phyloP scores from a whole-genome alignment of 2,888 invertebrate genomes.

The Drosophila ustulata region DNA sequence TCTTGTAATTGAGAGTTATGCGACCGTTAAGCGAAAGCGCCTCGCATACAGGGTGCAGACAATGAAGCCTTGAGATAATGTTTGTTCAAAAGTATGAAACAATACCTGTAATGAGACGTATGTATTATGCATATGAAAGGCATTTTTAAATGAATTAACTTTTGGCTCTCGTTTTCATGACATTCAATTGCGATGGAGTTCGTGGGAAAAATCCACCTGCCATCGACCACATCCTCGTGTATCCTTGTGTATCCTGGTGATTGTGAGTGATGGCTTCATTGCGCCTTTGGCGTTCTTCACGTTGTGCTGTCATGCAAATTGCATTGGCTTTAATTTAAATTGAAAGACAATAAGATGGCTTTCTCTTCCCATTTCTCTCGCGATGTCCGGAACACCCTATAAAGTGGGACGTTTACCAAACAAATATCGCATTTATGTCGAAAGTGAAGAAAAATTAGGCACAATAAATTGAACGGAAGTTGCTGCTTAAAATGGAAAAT shows the following conservation, averaged over 20 bases:
- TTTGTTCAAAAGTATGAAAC: neutral
- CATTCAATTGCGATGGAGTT: slow-evolving; percentile 1
- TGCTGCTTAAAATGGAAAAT: slow-evolving; percentile 68
- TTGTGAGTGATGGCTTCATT: slow-evolving; percentile 1
- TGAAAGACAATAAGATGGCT: slow-evolving; percentile 28
- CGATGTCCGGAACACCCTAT: slow-evolving; percentile 37
- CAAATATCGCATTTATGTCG: slow-evolving; percentile 46
- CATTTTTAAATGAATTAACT: slow-evolving; percentile 7
- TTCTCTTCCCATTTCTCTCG: neutral
- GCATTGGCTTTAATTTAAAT: slow-evolving; percentile 29
- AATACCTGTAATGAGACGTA: neutral
- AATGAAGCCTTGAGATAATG: neutral
- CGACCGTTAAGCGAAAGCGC: neutral
- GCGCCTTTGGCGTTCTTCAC: slow-evolving; percentile 1
- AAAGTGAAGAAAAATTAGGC: slow-evolving; percentile 80
- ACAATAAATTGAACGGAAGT: slow-evolving; percentile 82
- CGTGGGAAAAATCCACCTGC: neutral
- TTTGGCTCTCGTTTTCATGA: neutral
- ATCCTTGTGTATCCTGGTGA: neutral
- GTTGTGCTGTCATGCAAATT: slow-evolving; percentile 28
- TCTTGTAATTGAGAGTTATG: slow-evolving; percentile 8
- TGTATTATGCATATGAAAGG: too few relatives aligned
- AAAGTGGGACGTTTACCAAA: slow-evolving; percentile 31
- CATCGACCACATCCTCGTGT: neutral
- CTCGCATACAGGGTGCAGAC: neutral